Percentiles rank a stretch among this genome's conserved stretches.
phyloP scores from a whole-genome alignment of 2,888 invertebrate genomes.

The Molorchus minor region DNA sequence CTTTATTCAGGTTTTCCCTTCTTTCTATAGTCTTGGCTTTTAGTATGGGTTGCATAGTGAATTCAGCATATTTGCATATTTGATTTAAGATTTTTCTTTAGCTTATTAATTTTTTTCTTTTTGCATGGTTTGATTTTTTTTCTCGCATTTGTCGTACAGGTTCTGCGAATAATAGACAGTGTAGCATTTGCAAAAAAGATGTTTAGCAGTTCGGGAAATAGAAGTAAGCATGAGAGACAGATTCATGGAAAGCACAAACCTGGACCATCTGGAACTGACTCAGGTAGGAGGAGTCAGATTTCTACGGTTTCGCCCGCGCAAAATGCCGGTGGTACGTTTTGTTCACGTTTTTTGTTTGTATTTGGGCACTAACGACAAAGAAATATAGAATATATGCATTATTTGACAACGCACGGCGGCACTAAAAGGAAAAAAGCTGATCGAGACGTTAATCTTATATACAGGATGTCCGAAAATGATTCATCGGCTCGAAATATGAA shows the following conservation, averaged over 20 bases:
- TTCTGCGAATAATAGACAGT: constrained; percentile 40
- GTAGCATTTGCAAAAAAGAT: constrained; percentile 53
- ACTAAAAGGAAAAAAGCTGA: no score
- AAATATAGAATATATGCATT: not conserved
- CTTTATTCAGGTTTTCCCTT: no score
- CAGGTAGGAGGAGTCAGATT: constrained; percentile 17
- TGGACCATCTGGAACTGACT: constrained; percentile 17
- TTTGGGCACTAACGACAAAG: not conserved
- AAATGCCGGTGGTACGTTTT: constrained; percentile 16
- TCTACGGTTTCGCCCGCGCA: constrained; percentile 20
- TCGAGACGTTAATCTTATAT: no score
- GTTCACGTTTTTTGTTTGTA: not conserved
- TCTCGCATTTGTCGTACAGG: constrained; percentile 25
- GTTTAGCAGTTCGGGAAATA: constrained; percentile 53
- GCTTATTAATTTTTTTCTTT: constrained; percentile 18
- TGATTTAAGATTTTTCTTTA: no score
- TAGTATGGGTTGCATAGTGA: no score
- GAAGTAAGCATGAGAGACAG: constrained; percentile 53
- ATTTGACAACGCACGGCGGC: not conserved
- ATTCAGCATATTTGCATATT: no score
- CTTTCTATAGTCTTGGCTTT: no score
- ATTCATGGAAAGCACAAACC: constrained; percentile 38
- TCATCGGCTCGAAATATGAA: no score
- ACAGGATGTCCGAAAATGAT: no score
- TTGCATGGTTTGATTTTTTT: constrained; percentile 30